These are phyloP conservation scores for Benthochromis sp. DNA, from an alignment of 2,113 vertebrate genomes.

Conservation along the genomic window DNA sequence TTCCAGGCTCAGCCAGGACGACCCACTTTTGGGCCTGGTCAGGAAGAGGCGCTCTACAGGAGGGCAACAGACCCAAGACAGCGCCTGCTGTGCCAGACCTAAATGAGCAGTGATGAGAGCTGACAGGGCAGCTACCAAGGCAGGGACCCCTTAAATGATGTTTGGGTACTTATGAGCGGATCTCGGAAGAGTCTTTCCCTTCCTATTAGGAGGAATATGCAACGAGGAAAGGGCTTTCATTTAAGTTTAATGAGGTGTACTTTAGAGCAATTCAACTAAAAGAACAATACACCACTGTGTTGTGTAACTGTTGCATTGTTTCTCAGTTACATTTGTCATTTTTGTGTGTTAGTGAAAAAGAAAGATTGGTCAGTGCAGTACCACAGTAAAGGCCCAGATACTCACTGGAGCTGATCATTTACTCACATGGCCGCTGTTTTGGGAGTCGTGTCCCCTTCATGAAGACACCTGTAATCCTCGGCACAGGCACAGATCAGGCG, in stretches of 20 bases:
- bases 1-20: slow-evolving; percentile 47
- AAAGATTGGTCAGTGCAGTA: accelerated
- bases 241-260: background rate
- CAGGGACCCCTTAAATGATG: background rate
- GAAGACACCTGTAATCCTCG: slow-evolving; percentile 76
- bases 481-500: slow-evolving; percentile 86
- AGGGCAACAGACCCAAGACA: slow-evolving; percentile 11
- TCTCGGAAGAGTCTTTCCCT: background rate
- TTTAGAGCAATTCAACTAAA: background rate
- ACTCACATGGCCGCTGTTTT: slow-evolving; percentile 81
- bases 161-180: background rate
- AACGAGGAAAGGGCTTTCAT: background rate
- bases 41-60: slow-evolving; percentile 14
- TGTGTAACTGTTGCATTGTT: background rate
- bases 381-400: background rate
- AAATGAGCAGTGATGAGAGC: slow-evolving; percentile 53
- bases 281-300: background rate
- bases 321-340: background rate
- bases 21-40: slow-evolving; percentile 52
- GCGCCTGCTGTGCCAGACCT: slow-evolving; percentile 45
- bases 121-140: slow-evolving; percentile 46
- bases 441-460: slow-evolving; percentile 50
- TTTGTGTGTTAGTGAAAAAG: background rate
- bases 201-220: background rate
- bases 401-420: background rate